Evolutionary conservation across 2,888 invertebrate genomes (phyloP).

Genomic region (Rapana venosa): DNA sequence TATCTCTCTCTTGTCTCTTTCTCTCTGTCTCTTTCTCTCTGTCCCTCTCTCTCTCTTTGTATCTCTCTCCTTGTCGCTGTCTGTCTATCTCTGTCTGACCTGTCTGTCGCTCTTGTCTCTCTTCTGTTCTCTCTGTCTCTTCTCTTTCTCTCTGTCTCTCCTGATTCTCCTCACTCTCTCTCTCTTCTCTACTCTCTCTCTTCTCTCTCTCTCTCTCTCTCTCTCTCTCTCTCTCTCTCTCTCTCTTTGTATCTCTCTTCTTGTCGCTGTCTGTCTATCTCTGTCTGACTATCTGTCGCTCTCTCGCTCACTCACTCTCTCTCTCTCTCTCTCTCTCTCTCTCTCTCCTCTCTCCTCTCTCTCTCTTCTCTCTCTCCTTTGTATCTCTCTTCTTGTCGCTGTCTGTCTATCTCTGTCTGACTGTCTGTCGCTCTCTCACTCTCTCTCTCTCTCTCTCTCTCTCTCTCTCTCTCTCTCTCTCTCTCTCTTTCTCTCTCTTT

Average conservation of each 20-base stretch:
- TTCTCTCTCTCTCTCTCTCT: neutral
- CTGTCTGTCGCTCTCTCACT: neutral
- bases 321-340: constrained; percentile 39
- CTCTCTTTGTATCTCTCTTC: no score
- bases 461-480: neutral
- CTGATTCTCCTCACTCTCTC: neutral
- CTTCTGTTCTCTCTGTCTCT: neutral
- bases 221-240: neutral
- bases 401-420: neutral
- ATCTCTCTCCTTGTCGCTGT: no score
- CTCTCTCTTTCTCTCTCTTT: neutral
- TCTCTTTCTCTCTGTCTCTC: constrained; percentile 26
- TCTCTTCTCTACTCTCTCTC: neutral
- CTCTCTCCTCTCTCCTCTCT: constrained; percentile 32
- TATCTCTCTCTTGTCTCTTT: no score
- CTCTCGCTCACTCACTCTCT: no score
- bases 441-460: neutral
- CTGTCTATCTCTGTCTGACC: no score
- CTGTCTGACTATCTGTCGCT: no score
- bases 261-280: no score
- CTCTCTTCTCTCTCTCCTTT: constrained; percentile 24
- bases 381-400: constrained; percentile 20
- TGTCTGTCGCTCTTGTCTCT: neutral
- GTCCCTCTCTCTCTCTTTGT: no score
- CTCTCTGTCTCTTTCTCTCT: no score